Evolutionary conservation across 2,797 vertebrate species (phyloP).

Genomic region (Lemur catta): DNA sequence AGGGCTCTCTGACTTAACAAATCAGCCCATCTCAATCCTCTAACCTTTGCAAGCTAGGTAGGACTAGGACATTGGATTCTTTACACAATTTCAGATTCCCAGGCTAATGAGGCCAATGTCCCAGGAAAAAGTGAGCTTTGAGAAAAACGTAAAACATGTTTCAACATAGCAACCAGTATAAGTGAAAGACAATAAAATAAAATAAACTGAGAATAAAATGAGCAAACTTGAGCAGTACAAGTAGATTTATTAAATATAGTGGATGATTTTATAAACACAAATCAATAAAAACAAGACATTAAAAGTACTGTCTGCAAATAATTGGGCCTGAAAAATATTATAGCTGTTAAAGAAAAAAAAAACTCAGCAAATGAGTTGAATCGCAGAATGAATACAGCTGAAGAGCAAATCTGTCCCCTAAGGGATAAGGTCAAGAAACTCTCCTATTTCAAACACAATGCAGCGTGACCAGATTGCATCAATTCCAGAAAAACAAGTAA

Average conservation of each 20-base stretch:
- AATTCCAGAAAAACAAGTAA: not conserved
- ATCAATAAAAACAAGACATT: not conserved
- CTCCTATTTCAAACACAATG: not conserved
- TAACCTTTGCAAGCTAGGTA: not conserved
- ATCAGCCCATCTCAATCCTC: too few relatives aligned
- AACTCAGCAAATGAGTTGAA: not conserved
- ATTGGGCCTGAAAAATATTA: not conserved
- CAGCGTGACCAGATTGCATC: not conserved
- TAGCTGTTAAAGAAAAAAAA: not conserved
- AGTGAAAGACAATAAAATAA: not conserved
- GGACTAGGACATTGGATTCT: not conserved
- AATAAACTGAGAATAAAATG: not conserved
- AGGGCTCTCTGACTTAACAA: not conserved
- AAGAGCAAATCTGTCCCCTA: not conserved
- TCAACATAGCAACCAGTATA: not conserved
- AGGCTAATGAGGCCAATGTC: not conserved
- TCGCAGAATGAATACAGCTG: not conserved
- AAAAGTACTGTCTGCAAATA: not conserved
- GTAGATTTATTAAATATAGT: not conserved
- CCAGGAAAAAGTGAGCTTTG: not conserved
- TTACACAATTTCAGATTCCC: not conserved
- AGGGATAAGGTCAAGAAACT: not conserved
- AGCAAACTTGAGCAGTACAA: not conserved
- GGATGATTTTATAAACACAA: not conserved
- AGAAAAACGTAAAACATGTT: not conserved